Conservation (phyloP, 2,888 invertebrate genomes). For the Drosophila vallismaia region DNA sequence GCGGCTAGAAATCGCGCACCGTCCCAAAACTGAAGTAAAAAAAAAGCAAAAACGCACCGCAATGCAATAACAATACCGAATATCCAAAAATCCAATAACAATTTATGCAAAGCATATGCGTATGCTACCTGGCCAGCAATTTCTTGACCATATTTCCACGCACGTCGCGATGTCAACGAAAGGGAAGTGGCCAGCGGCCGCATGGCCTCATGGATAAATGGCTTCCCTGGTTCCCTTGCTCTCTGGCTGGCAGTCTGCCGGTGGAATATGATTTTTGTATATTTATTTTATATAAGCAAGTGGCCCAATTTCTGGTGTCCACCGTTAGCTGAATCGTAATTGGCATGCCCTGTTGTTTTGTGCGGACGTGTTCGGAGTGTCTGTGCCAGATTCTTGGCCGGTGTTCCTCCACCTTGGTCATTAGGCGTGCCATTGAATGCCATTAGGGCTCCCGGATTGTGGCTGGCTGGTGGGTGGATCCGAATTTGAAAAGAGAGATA, state of each 20-base stretch:
- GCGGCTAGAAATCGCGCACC: slow-evolving; percentile 70
- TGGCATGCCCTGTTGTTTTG: slow-evolving; percentile 67
- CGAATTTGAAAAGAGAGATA: slow-evolving; percentile 10
- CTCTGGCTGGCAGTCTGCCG: slow-evolving; percentile 21
- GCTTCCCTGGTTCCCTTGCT: neutral
- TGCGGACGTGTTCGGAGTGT: slow-evolving; percentile 35
- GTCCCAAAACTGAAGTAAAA: slow-evolving; percentile 32
- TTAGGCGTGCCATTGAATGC: slow-evolving; percentile 49
- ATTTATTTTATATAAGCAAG: slow-evolving; percentile 76
- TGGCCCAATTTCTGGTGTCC: slow-evolving; percentile 62
- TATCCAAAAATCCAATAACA: slow-evolving; percentile 38
- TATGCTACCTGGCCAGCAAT: slow-evolving; percentile 60
- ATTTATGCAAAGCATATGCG: slow-evolving; percentile 76
- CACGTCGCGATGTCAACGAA: slow-evolving; percentile 75
- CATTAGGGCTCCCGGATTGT: slow-evolving; percentile 56
- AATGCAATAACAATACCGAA: slow-evolving; percentile 49
- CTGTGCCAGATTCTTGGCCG: slow-evolving; percentile 47
- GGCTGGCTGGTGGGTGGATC: slow-evolving; percentile 46
- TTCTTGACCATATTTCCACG: slow-evolving; percentile 77
- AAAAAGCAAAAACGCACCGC: slow-evolving; percentile 47
- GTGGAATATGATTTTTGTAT: slow-evolving; percentile 65
- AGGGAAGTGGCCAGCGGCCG: slow-evolving; percentile 72
- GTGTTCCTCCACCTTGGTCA: slow-evolving; percentile 16
- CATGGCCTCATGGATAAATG: neutral
- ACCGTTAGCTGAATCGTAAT: slow-evolving; percentile 67